Evolutionary conservation across 2,797 vertebrate species (phyloP).

Genomic region (Tinamus major): DNA sequence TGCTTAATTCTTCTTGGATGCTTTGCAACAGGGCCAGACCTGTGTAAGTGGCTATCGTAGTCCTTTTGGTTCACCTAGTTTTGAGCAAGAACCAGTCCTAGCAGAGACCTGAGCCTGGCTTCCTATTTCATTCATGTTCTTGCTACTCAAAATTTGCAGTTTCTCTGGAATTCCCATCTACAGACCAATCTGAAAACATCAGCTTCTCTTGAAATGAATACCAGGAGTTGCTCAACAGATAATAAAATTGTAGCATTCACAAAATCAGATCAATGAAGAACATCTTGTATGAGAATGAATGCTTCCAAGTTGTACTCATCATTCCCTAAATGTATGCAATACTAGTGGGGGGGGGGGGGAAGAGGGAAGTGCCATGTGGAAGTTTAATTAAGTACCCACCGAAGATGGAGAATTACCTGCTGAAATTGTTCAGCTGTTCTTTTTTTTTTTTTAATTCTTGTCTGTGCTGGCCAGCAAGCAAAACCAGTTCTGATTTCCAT

Average conservation of each 20-base stretch:
- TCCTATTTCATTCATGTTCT: background rate
- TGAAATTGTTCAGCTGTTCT: slow-evolving; percentile 23
- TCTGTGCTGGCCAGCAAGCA: slow-evolving; percentile 40
- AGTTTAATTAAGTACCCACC: slow-evolving; percentile 33
- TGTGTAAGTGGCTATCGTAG: background rate
- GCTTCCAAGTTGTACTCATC: slow-evolving; percentile 31
- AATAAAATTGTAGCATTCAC: slow-evolving; percentile 68
- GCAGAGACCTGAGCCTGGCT: background rate
- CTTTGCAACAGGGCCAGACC: slow-evolving; percentile 34
- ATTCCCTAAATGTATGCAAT: slow-evolving; percentile 5
- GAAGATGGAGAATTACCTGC: slow-evolving; percentile 28
- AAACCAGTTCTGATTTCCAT: slow-evolving; percentile 67
- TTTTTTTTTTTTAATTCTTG: background rate
- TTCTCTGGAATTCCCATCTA: background rate
- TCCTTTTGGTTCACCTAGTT: background rate
- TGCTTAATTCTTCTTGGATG: slow-evolving; percentile 6
- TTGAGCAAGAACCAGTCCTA: background rate
- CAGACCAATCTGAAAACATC: slow-evolving; percentile 2
- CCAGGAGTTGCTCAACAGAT: slow-evolving; percentile 58
- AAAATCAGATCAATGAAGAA: slow-evolving; percentile 56
- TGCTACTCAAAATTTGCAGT: background rate
- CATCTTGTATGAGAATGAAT: slow-evolving; percentile 59
- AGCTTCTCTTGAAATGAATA: slow-evolving; percentile 32
- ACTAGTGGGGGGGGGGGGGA: background rate
- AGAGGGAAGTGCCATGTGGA: background rate